phyloP scores from a whole-genome alignment of 2,113 vertebrate genomes.

The Ailurus styani region DNA sequence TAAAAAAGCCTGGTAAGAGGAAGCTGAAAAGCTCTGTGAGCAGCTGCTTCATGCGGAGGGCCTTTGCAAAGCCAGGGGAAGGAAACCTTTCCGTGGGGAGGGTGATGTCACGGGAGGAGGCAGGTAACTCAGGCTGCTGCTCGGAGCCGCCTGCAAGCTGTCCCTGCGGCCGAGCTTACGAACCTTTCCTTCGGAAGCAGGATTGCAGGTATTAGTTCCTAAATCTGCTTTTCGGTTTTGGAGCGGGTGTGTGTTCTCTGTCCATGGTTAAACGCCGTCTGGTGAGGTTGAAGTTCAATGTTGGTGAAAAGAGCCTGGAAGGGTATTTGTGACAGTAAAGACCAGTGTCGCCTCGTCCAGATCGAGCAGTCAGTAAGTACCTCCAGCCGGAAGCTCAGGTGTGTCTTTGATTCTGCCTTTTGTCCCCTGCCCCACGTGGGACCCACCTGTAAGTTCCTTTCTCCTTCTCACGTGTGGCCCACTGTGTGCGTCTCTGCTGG shows the following conservation, averaged over 20 bases:
- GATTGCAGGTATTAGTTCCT: not conserved
- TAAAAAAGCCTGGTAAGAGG: slow-evolving; percentile 4
- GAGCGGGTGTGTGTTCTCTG: not conserved
- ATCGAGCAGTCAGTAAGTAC: not conserved
- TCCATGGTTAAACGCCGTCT: not conserved
- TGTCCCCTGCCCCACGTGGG: too few relatives aligned
- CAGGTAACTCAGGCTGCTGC: not conserved
- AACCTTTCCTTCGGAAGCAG: not conserved
- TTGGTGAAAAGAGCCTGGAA: not conserved
- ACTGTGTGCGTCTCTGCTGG: not conserved
- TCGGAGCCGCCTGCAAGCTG: accelerated
- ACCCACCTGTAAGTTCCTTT: not conserved
- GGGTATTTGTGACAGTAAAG: not conserved
- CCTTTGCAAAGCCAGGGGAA: not conserved
- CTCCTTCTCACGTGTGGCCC: not conserved
- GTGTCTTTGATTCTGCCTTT: not conserved
- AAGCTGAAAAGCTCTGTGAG: not conserved
- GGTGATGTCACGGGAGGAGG: accelerated
- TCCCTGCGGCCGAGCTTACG: too few relatives aligned
- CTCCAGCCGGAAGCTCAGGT: not conserved
- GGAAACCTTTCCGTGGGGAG: not conserved
- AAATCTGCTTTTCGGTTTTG: not conserved
- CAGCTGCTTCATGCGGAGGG: not conserved
- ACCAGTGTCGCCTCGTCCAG: accelerated
- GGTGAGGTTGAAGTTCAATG: not conserved